Evolutionary conservation across 1,140 invertebrate species (phyloP), one percentile per base, ranked within the genome.

Genomic region (Leguminivora glycinivorella): DNA sequence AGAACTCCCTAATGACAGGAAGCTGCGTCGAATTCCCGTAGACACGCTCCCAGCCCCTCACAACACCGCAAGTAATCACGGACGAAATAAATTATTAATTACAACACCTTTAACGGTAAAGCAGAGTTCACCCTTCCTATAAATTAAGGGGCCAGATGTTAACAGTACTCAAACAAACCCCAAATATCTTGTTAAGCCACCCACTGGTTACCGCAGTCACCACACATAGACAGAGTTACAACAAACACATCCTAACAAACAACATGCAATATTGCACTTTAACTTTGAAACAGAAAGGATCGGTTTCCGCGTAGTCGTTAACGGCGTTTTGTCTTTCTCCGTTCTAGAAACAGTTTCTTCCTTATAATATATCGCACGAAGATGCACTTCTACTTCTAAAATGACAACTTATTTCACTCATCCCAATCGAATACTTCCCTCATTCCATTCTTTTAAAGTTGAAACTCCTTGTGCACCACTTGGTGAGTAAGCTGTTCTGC

Each of bases 41-140:
- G 58, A 63, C 58, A 63, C 29, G 25, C 14, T 63, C 58, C 14
- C 10, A 63, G 73, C 76, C 78, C 77, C 75, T 73, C 69, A 83
- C 83, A 81, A 79, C 72, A 80, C 84, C 83, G 75, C 76, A 85
- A 84, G 76, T 79, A 85, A 80, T 82, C 79, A 78, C 77, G 81
- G 84, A 83, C 85, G 81, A 85, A 88, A 87, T 87, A 88, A 90
- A 89, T 89, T 85, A 90, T 89, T 91, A 91, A 91, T 90, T 86
- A 87, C 81, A 83, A 82, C 77, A 86, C 82, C 85, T 82, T 77
- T 67, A 75, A 84, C 81, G 81, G 29, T 19, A 58, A 81, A 84
- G 79, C 77, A 82, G 77, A 81, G 77, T 82, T 81, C 80, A 89
- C 87, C 87, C 87, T 85, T 89, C 82, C 83, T 76, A 83, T 87